Percentiles rank a stretch among this genome's conserved stretches.
phyloP scores from a whole-genome alignment of 2,888 invertebrate genomes.

The Sialis lutaria region DNA sequence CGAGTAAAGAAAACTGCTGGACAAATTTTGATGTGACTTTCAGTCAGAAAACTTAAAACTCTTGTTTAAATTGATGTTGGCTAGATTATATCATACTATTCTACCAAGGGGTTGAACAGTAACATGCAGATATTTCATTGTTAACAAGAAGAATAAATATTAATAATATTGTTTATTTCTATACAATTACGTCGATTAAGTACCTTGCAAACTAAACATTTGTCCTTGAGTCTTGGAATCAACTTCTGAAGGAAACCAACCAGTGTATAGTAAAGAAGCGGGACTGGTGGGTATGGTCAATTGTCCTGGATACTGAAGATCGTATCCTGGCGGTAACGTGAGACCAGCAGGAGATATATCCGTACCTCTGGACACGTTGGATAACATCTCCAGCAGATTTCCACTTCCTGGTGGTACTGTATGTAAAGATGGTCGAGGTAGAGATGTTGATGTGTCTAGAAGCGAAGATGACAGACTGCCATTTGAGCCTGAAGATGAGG shows the following conservation, averaged over 20 bases:
- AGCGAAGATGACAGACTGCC: background rate
- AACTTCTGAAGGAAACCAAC: constrained; percentile 19
- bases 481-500: too few species aligned
- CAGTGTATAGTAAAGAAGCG: constrained; percentile 20
- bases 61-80: too few species aligned
- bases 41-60: too few species aligned
- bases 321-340: constrained; percentile 1
- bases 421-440: constrained; percentile 12
- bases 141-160: too few species aligned
- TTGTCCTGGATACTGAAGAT: constrained; percentile 2
- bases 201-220: constrained; percentile 47
- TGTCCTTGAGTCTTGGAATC: constrained; percentile 23
- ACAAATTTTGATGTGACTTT: too few species aligned
- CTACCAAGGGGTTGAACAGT: too few species aligned
- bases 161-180: too few species aligned
- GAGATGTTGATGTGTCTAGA: background rate
- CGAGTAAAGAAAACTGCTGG: too few species aligned
- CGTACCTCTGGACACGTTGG: background rate
- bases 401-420: constrained; percentile 11
- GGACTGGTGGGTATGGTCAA: constrained; percentile 12
- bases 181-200: constrained; percentile 8
- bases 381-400: constrained; percentile 7
- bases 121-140: too few species aligned
- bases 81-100: too few species aligned
- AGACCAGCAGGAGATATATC: constrained; percentile 13